Base-by-base conservation (phyloP, 2,797 vertebrate species). In the Eremophila alpestris region DNA sequence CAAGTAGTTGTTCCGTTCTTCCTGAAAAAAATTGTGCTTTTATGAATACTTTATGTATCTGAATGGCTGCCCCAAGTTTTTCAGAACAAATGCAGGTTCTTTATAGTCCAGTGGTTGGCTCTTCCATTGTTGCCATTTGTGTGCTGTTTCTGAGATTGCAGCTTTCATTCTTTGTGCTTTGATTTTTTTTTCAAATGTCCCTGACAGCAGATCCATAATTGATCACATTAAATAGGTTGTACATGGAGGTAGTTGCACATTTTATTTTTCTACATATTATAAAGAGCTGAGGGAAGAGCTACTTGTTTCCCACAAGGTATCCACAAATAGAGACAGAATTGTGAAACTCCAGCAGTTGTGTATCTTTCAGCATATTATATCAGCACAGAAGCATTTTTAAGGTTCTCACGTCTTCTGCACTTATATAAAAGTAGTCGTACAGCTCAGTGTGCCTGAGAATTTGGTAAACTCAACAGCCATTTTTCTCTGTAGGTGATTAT, bases 361-460 rank as follows among this genome's bases (percentile, higher is more conserved):
- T 60, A 23, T 68, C 58, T 73, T 75, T 67, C 34, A 88, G 46
- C 21, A 46, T 51, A 13, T 76, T 30, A 5, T 2, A 2, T 56
- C 45, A 8, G 8, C 79, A 38, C n/a, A 82, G 32, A 64, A 70
- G 18, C 12, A 12, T 27, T 29, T 45, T 19, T 27, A n/a, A 45
- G 5, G 20, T 75, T 79, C 20, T 84, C 0, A 0, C 0, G 0
- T 54, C 38, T 52, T 75, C 32, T 76, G 32, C 21, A 21, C 29
- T 76, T 85, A 0, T 0, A 7, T 73, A 9, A 16, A 67, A 74
- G 22, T 46, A 80, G 54, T 16, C 0, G 1, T 67, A 18, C 24
- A 71, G 54, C 36, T 78, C 22, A 34, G 26, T 8, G 32, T 30
- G 40, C 21, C 64, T 80, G 73, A 63, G 29, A 74, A 34, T 16